These are phyloP conservation scores for Phocoena sinus DNA, from an alignment of 2,113 vertebrate genomes.

Conservation along the genomic window DNA sequence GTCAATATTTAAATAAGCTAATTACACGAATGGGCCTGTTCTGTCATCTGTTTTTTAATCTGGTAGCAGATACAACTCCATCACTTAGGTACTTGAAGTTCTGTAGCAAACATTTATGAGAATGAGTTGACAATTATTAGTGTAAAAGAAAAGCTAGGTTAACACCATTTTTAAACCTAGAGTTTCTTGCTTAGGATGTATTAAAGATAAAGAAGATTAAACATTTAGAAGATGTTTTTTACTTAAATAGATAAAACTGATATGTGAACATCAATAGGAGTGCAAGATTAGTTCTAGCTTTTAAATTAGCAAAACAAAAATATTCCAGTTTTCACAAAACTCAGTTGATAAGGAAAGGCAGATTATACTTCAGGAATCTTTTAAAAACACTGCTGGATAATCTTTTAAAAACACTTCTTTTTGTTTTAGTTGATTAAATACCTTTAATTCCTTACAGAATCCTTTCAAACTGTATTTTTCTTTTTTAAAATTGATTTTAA, in stretches of 20 bases:
- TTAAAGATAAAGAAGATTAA: neutral
- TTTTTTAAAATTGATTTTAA: slow-evolving; percentile 45
- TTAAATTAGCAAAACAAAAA: neutral
- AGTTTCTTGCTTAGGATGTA: neutral
- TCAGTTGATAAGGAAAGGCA: neutral
- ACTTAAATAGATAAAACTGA: neutral
- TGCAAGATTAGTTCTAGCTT: neutral
- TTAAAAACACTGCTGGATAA: neutral
- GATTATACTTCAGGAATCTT: neutral
- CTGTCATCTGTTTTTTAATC: neutral
- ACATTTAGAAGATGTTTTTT: neutral
- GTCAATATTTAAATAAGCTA: slow-evolving; percentile 28
- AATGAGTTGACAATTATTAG: neutral
- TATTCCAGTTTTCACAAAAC: neutral
- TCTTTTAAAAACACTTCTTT: neutral
- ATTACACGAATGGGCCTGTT: neutral
- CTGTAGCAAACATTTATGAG: neutral
- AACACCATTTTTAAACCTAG: neutral
- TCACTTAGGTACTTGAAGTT: slow-evolving; percentile 21
- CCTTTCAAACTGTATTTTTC: slow-evolving; percentile 22
- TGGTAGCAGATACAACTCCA: slow-evolving; percentile 22
- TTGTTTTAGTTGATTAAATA: slow-evolving; percentile 43
- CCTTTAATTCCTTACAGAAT: neutral
- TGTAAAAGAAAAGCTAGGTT: neutral
- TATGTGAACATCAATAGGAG: neutral